Evolutionary conservation across 2,888 invertebrate species (phyloP).

Genomic region (Philhelius pedissequus): DNA sequence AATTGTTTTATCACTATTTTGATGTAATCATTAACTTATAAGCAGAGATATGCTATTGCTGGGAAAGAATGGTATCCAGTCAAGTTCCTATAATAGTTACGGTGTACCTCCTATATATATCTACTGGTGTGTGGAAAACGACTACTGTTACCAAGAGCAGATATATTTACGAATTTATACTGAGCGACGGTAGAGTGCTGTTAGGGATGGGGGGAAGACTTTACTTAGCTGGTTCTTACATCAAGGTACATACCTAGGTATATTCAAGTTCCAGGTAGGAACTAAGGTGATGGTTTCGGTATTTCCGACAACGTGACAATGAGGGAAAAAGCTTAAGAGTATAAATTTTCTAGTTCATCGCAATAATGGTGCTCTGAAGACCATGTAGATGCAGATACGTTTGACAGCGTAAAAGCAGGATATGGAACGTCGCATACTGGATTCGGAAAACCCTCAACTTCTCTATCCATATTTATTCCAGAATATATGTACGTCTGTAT

Average conservation of each 20-base stretch:
- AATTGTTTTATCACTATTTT: constrained; percentile 15
- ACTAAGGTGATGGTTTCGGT: neutral
- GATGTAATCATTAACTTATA: constrained; percentile 18
- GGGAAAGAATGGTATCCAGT: neutral
- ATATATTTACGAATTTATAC: neutral
- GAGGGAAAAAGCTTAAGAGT: neutral
- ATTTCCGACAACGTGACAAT: neutral
- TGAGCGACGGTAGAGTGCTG: neutral
- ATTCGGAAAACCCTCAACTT: neutral
- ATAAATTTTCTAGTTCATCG: neutral
- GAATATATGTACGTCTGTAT: no score
- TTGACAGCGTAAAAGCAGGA: constrained; percentile 6
- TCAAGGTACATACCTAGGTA: no score
- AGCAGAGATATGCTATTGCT: neutral
- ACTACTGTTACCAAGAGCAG: neutral
- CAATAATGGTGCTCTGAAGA: neutral
- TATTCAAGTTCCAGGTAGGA: neutral
- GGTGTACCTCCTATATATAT: neutral
- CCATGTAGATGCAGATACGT: neutral
- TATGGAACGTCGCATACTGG: constrained; percentile 22
- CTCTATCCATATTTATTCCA: neutral
- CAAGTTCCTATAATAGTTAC: neutral
- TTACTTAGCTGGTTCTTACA: neutral
- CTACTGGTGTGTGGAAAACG: no score
- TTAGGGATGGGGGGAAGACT: neutral